phyloP scores from a whole-genome alignment of 1,140 invertebrate genomes.

The Psilanteris sp. region DNA sequence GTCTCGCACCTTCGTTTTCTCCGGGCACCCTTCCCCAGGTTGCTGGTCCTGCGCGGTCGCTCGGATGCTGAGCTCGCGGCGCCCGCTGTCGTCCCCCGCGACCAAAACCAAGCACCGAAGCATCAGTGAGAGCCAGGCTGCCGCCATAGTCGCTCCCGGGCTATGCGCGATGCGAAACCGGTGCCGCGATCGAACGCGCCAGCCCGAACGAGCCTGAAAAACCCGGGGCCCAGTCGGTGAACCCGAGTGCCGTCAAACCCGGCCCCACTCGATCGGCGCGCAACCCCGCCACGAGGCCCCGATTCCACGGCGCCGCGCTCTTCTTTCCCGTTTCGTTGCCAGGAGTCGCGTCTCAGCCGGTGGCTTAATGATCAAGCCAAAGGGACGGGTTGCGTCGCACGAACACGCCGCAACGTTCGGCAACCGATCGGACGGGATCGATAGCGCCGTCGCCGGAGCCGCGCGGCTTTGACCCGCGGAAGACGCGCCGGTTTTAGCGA shows the following conservation, averaged over 20 bases:
- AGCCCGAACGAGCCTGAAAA: conserved; percentile 5
- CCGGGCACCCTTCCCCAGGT: conserved; percentile 64
- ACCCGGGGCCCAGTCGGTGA: background rate
- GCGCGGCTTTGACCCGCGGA: background rate
- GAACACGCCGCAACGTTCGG: background rate
- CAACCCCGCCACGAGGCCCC: background rate
- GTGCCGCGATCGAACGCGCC: conserved; percentile 31
- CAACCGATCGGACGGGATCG: background rate
- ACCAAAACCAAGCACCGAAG: conserved; percentile 61
- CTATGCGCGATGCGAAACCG: conserved; percentile 39
- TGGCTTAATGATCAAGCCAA: background rate
- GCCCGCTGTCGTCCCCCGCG: conserved; percentile 49
- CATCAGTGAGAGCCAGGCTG: conserved; percentile 77
- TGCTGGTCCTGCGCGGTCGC: conserved; percentile 72
- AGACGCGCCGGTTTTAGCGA: background rate
- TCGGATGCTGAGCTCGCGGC: conserved; percentile 70
- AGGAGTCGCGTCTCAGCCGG: conserved; percentile 4
- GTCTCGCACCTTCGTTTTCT: conserved; percentile 54
- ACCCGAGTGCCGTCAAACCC: background rate
- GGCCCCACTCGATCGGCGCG: background rate
- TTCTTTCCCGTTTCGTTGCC: conserved; percentile 7
- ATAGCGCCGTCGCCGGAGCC: background rate
- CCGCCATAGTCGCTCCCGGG: conserved; percentile 77
- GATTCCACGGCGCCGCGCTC: conserved; percentile 1
- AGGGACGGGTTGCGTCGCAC: no score